phyloP scores from a whole-genome alignment of 2,888 invertebrate genomes.

The Palloptera scutellata region DNA sequence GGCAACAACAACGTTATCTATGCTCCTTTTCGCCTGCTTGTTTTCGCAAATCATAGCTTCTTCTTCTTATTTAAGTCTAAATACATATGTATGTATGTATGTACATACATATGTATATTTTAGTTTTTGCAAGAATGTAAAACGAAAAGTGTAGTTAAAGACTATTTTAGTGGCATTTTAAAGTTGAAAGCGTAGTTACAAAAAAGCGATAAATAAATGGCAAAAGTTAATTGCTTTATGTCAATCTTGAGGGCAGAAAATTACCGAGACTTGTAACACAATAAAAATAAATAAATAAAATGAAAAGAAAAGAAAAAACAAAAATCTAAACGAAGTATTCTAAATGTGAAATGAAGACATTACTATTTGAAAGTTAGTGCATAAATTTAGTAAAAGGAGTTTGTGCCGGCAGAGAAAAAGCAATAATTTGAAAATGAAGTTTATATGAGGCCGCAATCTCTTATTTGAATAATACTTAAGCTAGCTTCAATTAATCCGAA shows the following conservation, averaged over 20 bases:
- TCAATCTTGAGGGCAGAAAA: slow-evolving; percentile 49
- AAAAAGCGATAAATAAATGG: slow-evolving; percentile 58
- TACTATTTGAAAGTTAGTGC: not conserved
- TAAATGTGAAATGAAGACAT: slow-evolving; percentile 26
- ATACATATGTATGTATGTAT: too few species aligned
- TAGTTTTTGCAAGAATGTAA: slow-evolving; percentile 30
- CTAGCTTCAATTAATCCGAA: too few species aligned
- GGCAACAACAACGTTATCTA: slow-evolving; percentile 25
- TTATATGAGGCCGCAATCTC: too few species aligned
- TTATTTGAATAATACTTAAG: too few species aligned
- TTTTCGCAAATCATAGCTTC: too few species aligned
- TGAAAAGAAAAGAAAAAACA: not conserved
- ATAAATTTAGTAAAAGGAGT: too few species aligned
- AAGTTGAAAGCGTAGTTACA: slow-evolving; percentile 48
- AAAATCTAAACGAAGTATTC: slow-evolving; percentile 19
- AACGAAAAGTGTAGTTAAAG: slow-evolving; percentile 57
- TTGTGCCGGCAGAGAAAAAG: too few species aligned
- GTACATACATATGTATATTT: too few species aligned
- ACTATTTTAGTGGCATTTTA: slow-evolving; percentile 42
- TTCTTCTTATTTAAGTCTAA: too few species aligned
- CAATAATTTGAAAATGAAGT: too few species aligned
- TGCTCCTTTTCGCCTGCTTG: not conserved
- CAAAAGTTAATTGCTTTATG: slow-evolving; percentile 60
- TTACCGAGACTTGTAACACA: slow-evolving; percentile 4
- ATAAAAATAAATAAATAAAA: not conserved